Evolutionary conservation across 2,113 vertebrate species (phyloP).

Genomic region (Noturus placidus): DNA sequence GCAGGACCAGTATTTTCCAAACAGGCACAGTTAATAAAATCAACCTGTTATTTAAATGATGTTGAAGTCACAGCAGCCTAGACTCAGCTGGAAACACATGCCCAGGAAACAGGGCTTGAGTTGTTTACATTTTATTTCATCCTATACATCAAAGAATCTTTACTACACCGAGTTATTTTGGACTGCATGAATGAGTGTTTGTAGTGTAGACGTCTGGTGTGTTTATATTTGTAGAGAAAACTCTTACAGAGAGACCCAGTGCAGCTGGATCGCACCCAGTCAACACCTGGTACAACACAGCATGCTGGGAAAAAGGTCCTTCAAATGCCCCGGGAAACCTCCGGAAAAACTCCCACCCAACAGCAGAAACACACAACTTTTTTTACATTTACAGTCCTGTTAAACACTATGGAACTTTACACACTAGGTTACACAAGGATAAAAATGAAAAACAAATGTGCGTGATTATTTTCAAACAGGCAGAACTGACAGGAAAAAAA

Average conservation of each 20-base stretch:
- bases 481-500: neutral
- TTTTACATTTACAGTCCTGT: neutral
- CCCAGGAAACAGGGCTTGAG: neutral
- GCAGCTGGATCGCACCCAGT: constrained; percentile 52
- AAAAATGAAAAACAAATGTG: constrained; percentile 4
- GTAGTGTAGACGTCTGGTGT: constrained; percentile 2
- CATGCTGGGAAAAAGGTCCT: constrained; percentile 52
- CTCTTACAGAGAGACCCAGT: constrained; percentile 22
- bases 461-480: constrained; percentile 3
- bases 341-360: neutral
- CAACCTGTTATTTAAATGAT: neutral
- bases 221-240: constrained; percentile 10
- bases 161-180: constrained; percentile 21
- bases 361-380: constrained; percentile 34
- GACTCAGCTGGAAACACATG: neutral
- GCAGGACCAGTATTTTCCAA: neutral
- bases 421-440: neutral
- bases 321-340: neutral
- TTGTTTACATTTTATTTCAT: constrained; percentile 37
- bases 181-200: constrained; percentile 29
- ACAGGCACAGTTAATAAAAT: neutral
- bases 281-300: constrained; percentile 58
- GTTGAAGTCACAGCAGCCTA: neutral
- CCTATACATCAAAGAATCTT: constrained; percentile 34
- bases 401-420: neutral